These are phyloP conservation scores for Morpho deidamia DNA, from an alignment of 2,888 invertebrate genomes.

Conservation along the genomic window DNA sequence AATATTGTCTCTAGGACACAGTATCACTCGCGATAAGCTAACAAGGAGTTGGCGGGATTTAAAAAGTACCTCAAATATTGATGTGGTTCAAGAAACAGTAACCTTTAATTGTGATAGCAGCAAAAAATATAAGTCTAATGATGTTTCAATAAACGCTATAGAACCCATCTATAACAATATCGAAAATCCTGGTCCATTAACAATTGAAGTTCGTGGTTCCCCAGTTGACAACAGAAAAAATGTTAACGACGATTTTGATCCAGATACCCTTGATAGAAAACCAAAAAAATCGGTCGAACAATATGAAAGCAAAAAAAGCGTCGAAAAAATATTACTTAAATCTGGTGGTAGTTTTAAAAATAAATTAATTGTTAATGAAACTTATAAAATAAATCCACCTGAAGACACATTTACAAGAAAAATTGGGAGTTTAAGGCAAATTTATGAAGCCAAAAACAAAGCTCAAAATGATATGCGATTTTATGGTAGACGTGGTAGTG, in stretches of 20 bases:
- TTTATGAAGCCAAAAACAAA: slow-evolving; percentile 85
- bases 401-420: slow-evolving; percentile 72
- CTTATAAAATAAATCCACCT: slow-evolving; percentile 42
- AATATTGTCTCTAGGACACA: slow-evolving; percentile 36
- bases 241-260: slow-evolving; percentile 87
- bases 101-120: slow-evolving; percentile 47
- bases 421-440: slow-evolving; percentile 86
- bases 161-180: slow-evolving; percentile 75
- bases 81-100: slow-evolving; percentile 40
- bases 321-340: slow-evolving; percentile 77
- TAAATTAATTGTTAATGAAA: slow-evolving; percentile 53
- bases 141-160: slow-evolving; percentile 82
- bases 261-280: slow-evolving; percentile 90
- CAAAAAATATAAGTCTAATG: slow-evolving; percentile 72
- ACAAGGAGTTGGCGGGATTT: slow-evolving; percentile 67
- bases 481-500: slow-evolving; percentile 57
- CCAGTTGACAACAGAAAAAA: slow-evolving; percentile 82
- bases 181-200: slow-evolving; percentile 85
- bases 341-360: slow-evolving; percentile 86
- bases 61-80: slow-evolving; percentile 41
- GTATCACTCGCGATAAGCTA: slow-evolving; percentile 45
- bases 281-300: slow-evolving; percentile 49
- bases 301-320: slow-evolving; percentile 51
- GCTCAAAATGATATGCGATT: slow-evolving; percentile 47
- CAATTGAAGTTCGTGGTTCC: slow-evolving; percentile 88